phyloP scores from a whole-genome alignment of 2,113 vertebrate genomes.

The Hippocampus guttulatus region DNA sequence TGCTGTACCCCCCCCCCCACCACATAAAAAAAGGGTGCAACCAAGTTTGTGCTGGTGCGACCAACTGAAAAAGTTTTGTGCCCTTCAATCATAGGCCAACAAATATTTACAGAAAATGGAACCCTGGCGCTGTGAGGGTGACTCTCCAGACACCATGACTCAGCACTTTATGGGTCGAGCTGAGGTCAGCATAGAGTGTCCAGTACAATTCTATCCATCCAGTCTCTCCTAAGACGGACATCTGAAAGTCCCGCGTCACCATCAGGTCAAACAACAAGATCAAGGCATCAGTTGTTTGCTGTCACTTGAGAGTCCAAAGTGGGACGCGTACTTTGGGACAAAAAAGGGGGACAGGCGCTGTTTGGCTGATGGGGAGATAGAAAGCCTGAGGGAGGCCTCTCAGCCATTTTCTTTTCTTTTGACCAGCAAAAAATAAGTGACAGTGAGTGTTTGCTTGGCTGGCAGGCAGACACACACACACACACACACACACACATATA shows the following conservation, averaged over 20 bases:
- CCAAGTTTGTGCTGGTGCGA: too few relatives aligned
- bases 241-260: not conserved
- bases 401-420: conserved; percentile 17
- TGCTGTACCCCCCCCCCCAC: too few relatives aligned
- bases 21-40: too few relatives aligned
- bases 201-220: not conserved
- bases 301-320: conserved; percentile 29
- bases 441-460: conserved; percentile 50
- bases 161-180: not conserved
- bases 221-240: not conserved
- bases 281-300: conserved; percentile 12
- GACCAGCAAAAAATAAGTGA: conserved; percentile 45
- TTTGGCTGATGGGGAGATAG: conserved; percentile 41
- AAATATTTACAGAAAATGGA: not conserved
- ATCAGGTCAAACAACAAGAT: not conserved
- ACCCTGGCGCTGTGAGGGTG: too few relatives aligned
- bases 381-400: conserved; percentile 31
- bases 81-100: not conserved
- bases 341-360: conserved; percentile 3
- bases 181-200: not conserved
- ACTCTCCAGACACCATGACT: not conserved
- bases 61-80: too few relatives aligned
- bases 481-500: conserved; percentile 2
- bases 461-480: conserved; percentile 32
- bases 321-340: not conserved